Conservation (phyloP, 2,797 vertebrate genomes). For the Dipus sagitta region DNA sequence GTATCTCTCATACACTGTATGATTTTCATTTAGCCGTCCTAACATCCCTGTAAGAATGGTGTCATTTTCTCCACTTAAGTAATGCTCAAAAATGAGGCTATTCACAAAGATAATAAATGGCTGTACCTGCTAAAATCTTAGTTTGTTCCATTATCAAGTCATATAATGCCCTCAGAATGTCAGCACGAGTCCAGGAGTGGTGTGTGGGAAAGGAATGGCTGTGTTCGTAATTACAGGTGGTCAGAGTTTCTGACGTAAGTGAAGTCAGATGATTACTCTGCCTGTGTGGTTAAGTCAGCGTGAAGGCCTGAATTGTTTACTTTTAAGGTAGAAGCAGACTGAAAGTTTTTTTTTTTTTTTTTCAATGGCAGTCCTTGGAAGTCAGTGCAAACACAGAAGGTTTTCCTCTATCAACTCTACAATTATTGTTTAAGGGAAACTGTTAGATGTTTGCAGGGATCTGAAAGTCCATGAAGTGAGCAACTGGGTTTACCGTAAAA, state of each 20-base stretch:
- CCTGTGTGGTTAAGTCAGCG: background rate
- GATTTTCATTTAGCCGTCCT: background rate
- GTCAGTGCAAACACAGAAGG: background rate
- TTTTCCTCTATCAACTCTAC: background rate
- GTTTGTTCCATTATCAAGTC: background rate
- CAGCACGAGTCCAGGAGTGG: background rate
- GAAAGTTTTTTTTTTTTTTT: background rate
- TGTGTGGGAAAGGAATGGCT: background rate
- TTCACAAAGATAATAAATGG: background rate
- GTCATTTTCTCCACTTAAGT: background rate
- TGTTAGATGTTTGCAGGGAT: background rate
- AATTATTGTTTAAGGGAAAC: background rate
- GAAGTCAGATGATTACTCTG: background rate
- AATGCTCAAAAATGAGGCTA: background rate
- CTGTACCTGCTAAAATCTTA: background rate
- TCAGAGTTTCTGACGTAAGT: background rate
- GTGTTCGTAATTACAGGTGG: background rate
- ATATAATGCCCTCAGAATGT: background rate
- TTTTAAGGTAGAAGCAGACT: background rate
- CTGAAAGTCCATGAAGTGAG: slow-evolving; percentile 8
- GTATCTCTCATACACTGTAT: background rate
- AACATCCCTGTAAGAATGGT: background rate
- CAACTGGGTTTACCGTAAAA: background rate
- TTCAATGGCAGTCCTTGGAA: background rate
- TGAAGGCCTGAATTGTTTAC: background rate